These are phyloP conservation scores for Drosophila picticornis DNA, from an alignment of 2,888 invertebrate genomes.

Conservation along the genomic window DNA sequence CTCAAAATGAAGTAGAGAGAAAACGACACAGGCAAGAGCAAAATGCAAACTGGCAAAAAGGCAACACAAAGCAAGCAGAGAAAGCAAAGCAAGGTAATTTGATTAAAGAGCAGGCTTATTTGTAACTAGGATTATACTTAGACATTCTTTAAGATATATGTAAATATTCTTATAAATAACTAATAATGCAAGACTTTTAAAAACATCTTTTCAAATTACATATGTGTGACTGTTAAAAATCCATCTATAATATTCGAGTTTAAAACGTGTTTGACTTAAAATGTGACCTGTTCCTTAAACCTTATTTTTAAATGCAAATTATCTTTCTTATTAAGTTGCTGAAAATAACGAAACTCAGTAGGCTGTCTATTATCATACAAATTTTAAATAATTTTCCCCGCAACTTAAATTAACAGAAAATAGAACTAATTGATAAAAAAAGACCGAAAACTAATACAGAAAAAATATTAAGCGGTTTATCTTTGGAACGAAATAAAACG, in stretches of 20 bases:
- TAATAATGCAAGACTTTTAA: constrained; percentile 21
- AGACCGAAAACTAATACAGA: background rate
- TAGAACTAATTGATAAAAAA: rapidly evolving
- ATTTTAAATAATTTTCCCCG: background rate
- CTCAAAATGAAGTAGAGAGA: constrained; percentile 27
- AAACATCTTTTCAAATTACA: background rate
- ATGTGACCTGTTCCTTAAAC: background rate
- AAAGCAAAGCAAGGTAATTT: constrained; percentile 15
- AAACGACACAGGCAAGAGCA: constrained; percentile 25
- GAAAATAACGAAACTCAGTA: background rate
- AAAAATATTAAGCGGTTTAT: background rate
- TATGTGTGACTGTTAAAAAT: background rate
- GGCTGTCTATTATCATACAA: background rate
- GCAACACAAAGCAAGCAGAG: constrained; percentile 26
- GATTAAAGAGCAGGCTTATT: constrained; percentile 19
- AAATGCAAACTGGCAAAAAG: constrained; percentile 27
- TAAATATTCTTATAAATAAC: constrained; percentile 44
- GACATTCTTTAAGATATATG: constrained; percentile 4
- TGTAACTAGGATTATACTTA: constrained; percentile 21
- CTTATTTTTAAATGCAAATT: background rate
- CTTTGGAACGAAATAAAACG: background rate
- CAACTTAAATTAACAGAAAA: background rate
- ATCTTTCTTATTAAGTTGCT: background rate
- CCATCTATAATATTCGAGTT: background rate
- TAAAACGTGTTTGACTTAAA: background rate